Percentiles rank a stretch among this genome's conserved stretches.
phyloP scores from a whole-genome alignment of 1,140 invertebrate genomes.

The Drosophila melanica region DNA sequence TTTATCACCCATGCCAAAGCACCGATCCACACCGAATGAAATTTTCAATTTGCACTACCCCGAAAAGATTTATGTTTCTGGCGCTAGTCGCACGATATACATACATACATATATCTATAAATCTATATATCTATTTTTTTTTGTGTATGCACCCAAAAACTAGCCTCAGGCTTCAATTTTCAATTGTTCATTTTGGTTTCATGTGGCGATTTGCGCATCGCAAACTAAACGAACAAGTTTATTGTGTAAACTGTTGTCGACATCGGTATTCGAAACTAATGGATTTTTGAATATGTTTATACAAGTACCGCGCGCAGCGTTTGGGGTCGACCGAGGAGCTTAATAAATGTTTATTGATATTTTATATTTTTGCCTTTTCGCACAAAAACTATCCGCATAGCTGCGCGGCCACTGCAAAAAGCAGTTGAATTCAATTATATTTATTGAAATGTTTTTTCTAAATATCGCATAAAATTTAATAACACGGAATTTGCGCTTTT shows the following conservation, averaged over 20 bases:
- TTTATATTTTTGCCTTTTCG: slow-evolving; percentile 33
- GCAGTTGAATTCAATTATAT: slow-evolving; percentile 56
- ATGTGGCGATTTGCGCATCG: background rate
- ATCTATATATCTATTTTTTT: too few relatives aligned
- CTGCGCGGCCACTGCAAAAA: background rate
- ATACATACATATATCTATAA: too few relatives aligned
- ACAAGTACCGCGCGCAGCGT: slow-evolving; percentile 9
- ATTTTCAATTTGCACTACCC: slow-evolving; percentile 57
- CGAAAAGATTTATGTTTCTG: slow-evolving; percentile 68
- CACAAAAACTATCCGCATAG: slow-evolving; percentile 35
- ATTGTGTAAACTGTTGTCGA: slow-evolving; percentile 74
- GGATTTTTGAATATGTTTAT: slow-evolving; percentile 65
- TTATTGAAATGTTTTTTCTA: slow-evolving; percentile 49
- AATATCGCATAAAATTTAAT: slow-evolving; percentile 32
- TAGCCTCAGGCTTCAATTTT: slow-evolving; percentile 27
- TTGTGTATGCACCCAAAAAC: background rate
- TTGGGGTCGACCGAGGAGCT: slow-evolving; percentile 25
- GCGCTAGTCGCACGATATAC: slow-evolving; percentile 11
- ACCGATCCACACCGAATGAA: background rate
- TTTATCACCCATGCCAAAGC: slow-evolving; percentile 45
- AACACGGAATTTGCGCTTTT: background rate
- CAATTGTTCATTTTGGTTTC: slow-evolving; percentile 30
- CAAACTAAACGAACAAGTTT: slow-evolving; percentile 57
- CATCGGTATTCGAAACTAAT: slow-evolving; percentile 47
- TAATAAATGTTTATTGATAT: slow-evolving; percentile 76